A percentile compares a stretch with the other conserved stretches of the same genome.
Evolutionary conservation across 2,888 invertebrate genomes (phyloP).

Genomic region (Acutogordius australiensis): DNA sequence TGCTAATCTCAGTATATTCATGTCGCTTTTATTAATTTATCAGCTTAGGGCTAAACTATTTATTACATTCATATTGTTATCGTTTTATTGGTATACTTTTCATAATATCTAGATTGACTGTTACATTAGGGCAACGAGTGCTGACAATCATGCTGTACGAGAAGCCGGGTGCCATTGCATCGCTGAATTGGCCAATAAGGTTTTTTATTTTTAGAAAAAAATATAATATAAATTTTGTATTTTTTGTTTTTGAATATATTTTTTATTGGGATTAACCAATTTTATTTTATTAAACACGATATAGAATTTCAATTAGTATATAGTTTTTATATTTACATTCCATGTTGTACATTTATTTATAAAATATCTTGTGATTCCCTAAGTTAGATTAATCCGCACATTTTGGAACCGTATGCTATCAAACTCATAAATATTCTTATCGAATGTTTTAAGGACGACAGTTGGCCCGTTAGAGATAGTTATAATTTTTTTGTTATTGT

Average conservation of each 20-base stretch:
- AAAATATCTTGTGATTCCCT: no score
- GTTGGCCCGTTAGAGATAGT: constrained; percentile 31
- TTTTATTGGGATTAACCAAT: no score
- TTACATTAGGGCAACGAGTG: constrained; percentile 27
- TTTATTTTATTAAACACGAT: no score
- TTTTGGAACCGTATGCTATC: not conserved
- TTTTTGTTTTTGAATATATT: not conserved
- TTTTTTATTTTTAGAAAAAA: no score
- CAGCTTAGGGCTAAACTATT: no score
- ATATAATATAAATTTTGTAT: not conserved
- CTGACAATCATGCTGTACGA: constrained; percentile 31
- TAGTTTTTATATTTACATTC: no score
- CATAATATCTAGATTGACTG: constrained; percentile 26
- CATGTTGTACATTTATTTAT: no score
- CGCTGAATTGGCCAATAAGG: constrained; percentile 29
- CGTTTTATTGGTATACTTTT: constrained; percentile 13
- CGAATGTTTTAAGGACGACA: constrained; percentile 29
- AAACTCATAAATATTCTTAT: constrained; percentile 26
- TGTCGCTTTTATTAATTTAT: no score
- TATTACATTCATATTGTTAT: constrained; percentile 8
- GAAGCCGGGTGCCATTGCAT: constrained; percentile 32
- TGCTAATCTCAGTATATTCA: no score
- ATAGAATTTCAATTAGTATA: no score
- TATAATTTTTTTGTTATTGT: no score
- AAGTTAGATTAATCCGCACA: not conserved